Conservation (phyloP, 2,888 invertebrate species). For the Beris chalybata region DNA sequence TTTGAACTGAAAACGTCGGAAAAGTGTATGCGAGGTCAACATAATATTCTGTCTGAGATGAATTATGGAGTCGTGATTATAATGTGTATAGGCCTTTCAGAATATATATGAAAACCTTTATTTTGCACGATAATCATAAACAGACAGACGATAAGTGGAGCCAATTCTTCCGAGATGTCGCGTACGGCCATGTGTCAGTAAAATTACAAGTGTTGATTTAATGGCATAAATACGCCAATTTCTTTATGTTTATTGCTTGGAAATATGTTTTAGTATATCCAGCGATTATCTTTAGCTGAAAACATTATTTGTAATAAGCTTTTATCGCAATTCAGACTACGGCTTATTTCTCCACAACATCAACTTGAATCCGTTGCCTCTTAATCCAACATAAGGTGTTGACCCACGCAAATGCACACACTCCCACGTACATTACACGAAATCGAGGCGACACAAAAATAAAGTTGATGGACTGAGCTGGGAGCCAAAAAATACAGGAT, state of each 20-base stretch:
- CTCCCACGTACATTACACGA: conserved; percentile 77
- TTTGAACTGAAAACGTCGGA: neutral
- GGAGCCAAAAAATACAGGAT: conserved; percentile 83
- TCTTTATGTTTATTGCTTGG: neutral
- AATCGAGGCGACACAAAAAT: conserved; percentile 69
- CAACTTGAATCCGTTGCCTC: conserved; percentile 53
- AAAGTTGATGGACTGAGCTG: conserved; percentile 79
- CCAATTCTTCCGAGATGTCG: no score
- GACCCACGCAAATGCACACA: conserved; percentile 79
- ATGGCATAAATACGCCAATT: neutral
- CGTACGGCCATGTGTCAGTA: neutral
- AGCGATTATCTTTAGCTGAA: neutral
- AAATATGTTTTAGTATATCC: neutral
- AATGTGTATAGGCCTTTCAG: no score
- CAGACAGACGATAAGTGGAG: neutral
- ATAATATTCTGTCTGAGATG: conserved; percentile 5
- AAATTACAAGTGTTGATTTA: neutral
- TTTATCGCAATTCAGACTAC: neutral
- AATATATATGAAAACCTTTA: neutral
- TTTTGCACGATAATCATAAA: neutral
- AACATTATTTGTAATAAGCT: neutral
- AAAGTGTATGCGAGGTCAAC: neutral
- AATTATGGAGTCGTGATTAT: neutral
- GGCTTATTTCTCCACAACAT: neutral
- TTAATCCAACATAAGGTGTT: conserved; percentile 84